A percentile compares a stretch with the other conserved stretches of the same genome.
phyloP scores from a whole-genome alignment of 2,797 vertebrate genomes.

The Macroramphosus scolopax region DNA sequence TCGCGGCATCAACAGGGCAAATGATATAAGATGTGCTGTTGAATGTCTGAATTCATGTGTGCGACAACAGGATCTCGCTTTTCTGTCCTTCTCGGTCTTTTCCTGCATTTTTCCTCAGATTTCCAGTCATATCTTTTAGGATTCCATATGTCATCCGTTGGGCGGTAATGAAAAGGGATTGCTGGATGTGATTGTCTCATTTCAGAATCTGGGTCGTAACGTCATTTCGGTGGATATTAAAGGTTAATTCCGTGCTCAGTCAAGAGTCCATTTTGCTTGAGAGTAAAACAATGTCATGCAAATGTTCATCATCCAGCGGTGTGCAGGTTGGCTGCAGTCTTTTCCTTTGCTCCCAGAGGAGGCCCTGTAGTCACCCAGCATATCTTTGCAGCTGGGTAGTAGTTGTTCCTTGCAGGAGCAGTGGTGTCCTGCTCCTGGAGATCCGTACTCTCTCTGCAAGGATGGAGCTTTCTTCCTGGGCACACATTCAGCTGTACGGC shows the following conservation, averaged over 20 bases:
- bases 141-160: neutral
- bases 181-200: too few species aligned
- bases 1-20: slow-evolving; percentile 31
- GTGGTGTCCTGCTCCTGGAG: too few species aligned
- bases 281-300: neutral
- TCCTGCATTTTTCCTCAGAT: neutral
- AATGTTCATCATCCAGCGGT: too few species aligned
- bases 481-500: slow-evolving; percentile 53
- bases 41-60: slow-evolving; percentile 27
- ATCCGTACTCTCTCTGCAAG: slow-evolving; percentile 36
- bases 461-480: too few species aligned
- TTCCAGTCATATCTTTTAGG: neutral
- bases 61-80: slow-evolving; percentile 22
- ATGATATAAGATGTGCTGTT: slow-evolving; percentile 16
- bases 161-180: neutral
- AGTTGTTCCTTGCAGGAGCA: slow-evolving; percentile 50
- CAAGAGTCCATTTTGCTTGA: slow-evolving; percentile 58
- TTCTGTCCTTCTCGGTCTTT: neutral
- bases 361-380: slow-evolving; percentile 31
- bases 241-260: slow-evolving; percentile 22
- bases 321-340: slow-evolving; percentile 44
- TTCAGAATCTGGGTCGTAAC: slow-evolving; percentile 22
- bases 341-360: slow-evolving; percentile 18
- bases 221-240: slow-evolving; percentile 29
- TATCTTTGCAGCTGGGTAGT: slow-evolving; percentile 25